Evolutionary conservation across 2,113 vertebrate species (phyloP), one percentile per base, ranked within the genome.

Genomic region (Epinephelus lanceolatus): DNA sequence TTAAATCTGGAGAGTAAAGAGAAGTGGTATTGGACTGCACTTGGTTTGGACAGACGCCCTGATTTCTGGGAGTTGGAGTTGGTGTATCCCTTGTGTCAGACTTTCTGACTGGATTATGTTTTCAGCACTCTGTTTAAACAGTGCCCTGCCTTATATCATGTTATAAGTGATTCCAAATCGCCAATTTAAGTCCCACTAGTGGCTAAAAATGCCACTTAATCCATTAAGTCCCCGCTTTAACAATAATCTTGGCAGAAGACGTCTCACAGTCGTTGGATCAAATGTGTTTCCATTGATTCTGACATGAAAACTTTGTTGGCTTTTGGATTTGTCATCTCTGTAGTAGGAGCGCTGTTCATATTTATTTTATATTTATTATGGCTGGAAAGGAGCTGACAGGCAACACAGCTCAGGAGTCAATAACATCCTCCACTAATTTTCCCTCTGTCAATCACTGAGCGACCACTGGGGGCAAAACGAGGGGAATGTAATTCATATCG

Each of bases 311-410:
- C 40, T 52, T 37, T 37, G 53, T 72, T 61, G 23, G 63, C 59
- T 47, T 51, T 66, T 45, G 47, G 25, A 76, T 79, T 70, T 27
- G 67, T 84, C 51, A 42, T 55, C 37, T 71, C 51, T 59, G 55
- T 42, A 1, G 33, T 73, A 33, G 82, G 69, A 76, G 65, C 67
- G 67, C 33, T 2, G 8, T 56, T 51, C 71, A 7, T 67, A 76
- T 42, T 53, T 27, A 51, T 78, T 75, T 51, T 4, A 67, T 67
- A 67, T 49, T 25, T 67, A 51, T 23, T 45, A 12, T 19, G 10
- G 68, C 53, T 57, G 57, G 56, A 61, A 80, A 80, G 17, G 66
- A 78, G 78, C 78, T 56, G 84, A 77, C 75, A 69, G 49, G 60
- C 68, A 51, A 30, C 61, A 19, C 1, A 68, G 49, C 76, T 62